Evolutionary conservation across 2,113 vertebrate species (phyloP).

Genomic region (Parotia lawesii): DNA sequence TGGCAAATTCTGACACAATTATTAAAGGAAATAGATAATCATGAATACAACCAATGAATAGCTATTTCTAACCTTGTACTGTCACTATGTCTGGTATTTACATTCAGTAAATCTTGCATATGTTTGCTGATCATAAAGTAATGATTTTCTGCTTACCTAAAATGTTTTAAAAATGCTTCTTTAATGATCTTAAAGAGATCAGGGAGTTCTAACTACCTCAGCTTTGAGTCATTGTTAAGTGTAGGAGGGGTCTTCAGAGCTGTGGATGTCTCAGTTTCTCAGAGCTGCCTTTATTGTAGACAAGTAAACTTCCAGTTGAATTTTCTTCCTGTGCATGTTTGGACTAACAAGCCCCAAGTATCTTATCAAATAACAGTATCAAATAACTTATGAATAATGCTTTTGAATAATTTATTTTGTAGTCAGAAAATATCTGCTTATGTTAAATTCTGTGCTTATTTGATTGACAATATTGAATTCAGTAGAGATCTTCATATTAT

Average conservation of each 20-base stretch:
- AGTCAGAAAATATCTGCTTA: neutral
- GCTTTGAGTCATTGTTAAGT: neutral
- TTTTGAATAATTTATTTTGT: slow-evolving; percentile 11
- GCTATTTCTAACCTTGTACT: neutral
- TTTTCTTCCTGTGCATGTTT: neutral
- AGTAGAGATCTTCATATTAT: neutral
- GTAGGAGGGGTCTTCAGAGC: neutral
- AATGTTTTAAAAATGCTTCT: neutral
- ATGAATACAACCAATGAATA: neutral
- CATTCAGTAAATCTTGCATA: neutral
- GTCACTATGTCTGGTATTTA: neutral
- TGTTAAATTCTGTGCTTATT: neutral
- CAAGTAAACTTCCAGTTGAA: neutral
- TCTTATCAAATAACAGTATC: neutral
- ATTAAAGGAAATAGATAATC: neutral
- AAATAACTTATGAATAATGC: neutral
- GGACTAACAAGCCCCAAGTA: neutral
- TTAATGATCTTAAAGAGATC: neutral
- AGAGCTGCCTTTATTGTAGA: neutral
- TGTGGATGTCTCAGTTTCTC: neutral
- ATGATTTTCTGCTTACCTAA: neutral
- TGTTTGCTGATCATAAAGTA: neutral
- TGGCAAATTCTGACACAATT: neutral
- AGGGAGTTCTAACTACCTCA: neutral
- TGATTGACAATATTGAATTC: neutral